These are phyloP conservation scores for Barypeithes pellucidus DNA, from an alignment of 2,888 invertebrate species.

Conservation along the genomic window DNA sequence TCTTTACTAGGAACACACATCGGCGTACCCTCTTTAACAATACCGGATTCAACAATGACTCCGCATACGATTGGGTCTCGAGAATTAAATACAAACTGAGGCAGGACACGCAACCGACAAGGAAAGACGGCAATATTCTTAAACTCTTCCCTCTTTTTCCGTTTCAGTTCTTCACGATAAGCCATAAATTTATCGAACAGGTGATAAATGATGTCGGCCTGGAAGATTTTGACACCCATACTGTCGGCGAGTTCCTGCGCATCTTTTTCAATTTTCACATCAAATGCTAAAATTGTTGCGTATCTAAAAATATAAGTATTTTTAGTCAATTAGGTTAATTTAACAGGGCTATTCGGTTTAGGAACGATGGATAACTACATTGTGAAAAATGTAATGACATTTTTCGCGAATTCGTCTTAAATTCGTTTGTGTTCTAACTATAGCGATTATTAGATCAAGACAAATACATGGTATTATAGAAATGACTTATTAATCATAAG, in stretches of 20 bases:
- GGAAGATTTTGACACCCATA: constrained; percentile 95
- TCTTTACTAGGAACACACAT: constrained; percentile 98
- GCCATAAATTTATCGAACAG: constrained; percentile 97
- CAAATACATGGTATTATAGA: too few relatives aligned
- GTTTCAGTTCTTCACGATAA: constrained; percentile 91
- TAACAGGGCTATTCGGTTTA: too few relatives aligned
- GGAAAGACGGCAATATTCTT: constrained; percentile 99
- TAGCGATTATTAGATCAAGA: too few relatives aligned
- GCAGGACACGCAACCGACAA: constrained; percentile 89
- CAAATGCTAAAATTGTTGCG: constrained; percentile 99
- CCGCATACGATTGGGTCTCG: constrained; percentile 98
- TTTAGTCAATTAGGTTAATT: neutral
- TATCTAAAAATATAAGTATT: constrained; percentile 75
- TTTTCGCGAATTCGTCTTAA: too few relatives aligned
- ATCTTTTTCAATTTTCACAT: constrained; percentile 98
- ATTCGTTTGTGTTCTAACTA: too few relatives aligned
- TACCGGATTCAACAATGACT: constrained; percentile 95
- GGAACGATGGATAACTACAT: too few relatives aligned
- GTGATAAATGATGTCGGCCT: constrained; percentile 99
- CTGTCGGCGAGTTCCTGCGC: constrained; percentile 98
- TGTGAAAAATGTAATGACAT: too few relatives aligned
- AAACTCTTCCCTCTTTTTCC: constrained; percentile 94
- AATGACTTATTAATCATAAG: too few relatives aligned
- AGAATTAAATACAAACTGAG: constrained; percentile 97
- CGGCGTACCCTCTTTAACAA: constrained; percentile 96